Percentiles rank a stretch among this genome's conserved stretches.
These are phyloP conservation scores for Mastigias papua DNA, from an alignment of 30 jellyfish, hydroid and myxozoan species.

Conservation along the genomic window DNA sequence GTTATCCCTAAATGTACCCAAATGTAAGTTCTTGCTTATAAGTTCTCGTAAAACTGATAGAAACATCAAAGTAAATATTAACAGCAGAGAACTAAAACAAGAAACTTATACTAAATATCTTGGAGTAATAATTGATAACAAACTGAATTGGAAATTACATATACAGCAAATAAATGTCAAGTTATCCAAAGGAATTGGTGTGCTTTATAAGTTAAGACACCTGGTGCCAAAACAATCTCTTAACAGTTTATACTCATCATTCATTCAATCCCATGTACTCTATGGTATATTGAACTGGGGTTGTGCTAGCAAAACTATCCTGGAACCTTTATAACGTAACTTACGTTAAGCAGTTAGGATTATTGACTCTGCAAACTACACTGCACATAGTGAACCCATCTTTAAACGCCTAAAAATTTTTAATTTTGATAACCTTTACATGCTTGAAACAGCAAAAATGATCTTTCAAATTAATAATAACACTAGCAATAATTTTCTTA, in stretches of 20 bases:
- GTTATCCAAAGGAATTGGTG: constrained; percentile 44
- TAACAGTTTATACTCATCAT: constrained; percentile 24
- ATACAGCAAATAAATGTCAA: background rate
- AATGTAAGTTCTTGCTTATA: background rate
- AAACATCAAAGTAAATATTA: background rate
- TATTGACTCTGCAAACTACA: constrained; percentile 41
- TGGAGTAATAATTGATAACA: background rate
- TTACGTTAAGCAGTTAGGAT: constrained; percentile 62
- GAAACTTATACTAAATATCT: background rate
- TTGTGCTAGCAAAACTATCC: constrained; percentile 53
- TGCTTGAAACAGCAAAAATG: background rate
- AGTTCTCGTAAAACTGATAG: background rate
- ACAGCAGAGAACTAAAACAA: background rate
- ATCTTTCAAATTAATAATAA: background rate
- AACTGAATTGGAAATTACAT: background rate
- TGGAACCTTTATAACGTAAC: constrained; percentile 51
- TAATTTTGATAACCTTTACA: constrained; percentile 30
- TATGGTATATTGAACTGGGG: constrained; percentile 57
- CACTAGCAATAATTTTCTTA: no score
- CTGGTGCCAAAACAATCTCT: constrained; percentile 26
- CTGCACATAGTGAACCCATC: constrained; percentile 48
- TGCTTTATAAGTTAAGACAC: constrained; percentile 34
- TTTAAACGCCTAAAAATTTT: constrained; percentile 35
- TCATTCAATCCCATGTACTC: constrained; percentile 40
- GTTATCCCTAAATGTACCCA: background rate